These are phyloP conservation scores for Hyles lineata DNA, from an alignment of 2,888 invertebrate species.

Conservation along the genomic window DNA sequence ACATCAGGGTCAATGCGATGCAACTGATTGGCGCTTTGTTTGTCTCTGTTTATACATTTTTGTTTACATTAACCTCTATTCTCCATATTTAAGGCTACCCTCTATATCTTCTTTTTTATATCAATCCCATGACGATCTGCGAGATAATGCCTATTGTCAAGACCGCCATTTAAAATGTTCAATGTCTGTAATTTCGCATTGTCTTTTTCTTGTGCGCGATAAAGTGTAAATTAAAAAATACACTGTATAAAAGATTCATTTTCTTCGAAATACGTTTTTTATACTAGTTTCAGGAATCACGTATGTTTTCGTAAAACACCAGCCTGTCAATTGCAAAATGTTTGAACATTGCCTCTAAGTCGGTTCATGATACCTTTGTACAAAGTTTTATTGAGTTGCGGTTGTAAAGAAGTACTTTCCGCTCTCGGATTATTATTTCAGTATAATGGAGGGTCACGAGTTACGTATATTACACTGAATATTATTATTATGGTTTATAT, in stretches of 20 bases:
- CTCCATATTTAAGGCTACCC: too few relatives aligned
- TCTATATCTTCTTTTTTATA: too few relatives aligned
- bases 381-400: background rate
- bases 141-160: too few relatives aligned
- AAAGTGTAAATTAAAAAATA: too few relatives aligned
- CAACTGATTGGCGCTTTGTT: constrained; percentile 13
- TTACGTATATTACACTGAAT: background rate
- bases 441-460: background rate
- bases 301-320: background rate
- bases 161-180: too few relatives aligned
- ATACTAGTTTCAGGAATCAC: background rate
- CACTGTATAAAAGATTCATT: background rate
- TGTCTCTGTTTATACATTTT: background rate
- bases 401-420: background rate
- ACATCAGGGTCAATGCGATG: background rate
- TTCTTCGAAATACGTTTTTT: background rate
- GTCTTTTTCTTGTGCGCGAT: too few relatives aligned
- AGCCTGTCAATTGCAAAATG: background rate
- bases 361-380: background rate
- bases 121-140: too few relatives aligned
- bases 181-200: too few relatives aligned
- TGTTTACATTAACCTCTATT: background rate
- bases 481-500: background rate
- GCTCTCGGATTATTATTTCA: background rate
- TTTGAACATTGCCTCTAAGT: background rate